These are phyloP conservation scores for Pristionchus mayeri DNA, from an alignment of 2,888 invertebrate species.

Conservation along the genomic window DNA sequence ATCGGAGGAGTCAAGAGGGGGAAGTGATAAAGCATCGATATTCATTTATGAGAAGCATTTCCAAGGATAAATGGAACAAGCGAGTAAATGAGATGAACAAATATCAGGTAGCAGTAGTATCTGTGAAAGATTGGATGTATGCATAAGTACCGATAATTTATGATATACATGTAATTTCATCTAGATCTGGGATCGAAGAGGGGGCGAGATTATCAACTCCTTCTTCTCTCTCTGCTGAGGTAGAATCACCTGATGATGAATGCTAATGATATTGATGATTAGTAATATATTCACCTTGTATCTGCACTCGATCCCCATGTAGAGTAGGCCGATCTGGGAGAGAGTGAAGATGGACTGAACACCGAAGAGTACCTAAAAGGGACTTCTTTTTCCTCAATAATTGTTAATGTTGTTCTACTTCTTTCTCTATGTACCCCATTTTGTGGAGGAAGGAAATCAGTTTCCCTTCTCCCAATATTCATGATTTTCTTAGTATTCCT, in stretches of 20 bases:
- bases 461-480: background rate
- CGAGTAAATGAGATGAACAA: no score
- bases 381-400: background rate
- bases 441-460: background rate
- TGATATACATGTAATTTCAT: background rate
- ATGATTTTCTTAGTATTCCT: background rate
- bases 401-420: no score
- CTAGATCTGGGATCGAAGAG: background rate
- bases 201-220: constrained; percentile 9
- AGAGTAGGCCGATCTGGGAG: constrained; percentile 45
- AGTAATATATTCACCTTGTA: constrained; percentile 11
- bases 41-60: background rate
- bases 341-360: constrained; percentile 42
- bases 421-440: background rate
- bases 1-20: background rate
- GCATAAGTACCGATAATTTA: background rate
- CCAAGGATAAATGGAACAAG: background rate
- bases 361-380: constrained; percentile 43
- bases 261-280: background rate
- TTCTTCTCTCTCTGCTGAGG: constrained; percentile 14
- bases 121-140: background rate
- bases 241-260: constrained; percentile 2
- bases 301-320: constrained; percentile 48
- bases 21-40: background rate
- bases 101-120: background rate